Conservation (phyloP, 2,888 invertebrate species). For the Salpingus planirostris region DNA sequence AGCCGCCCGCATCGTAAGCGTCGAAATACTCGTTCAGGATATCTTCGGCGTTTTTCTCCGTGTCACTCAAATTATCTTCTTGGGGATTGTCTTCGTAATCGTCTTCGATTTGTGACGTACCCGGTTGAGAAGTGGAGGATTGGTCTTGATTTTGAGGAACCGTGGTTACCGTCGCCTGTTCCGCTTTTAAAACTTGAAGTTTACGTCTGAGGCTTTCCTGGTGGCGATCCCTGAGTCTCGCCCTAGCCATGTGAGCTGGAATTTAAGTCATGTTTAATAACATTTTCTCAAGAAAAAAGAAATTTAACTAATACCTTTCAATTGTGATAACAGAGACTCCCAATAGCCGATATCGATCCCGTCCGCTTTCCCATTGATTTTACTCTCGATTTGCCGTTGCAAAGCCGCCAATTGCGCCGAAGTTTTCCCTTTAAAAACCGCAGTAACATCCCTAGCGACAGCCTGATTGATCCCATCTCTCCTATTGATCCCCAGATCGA, state of each 20-base stretch:
- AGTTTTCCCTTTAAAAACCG: conserved; percentile 88
- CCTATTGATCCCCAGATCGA: conserved; percentile 47
- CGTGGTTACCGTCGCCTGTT: conserved; percentile 52
- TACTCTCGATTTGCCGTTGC: conserved; percentile 75
- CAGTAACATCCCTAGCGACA: conserved; percentile 81
- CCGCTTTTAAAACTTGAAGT: conserved; percentile 80
- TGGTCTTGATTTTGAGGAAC: conserved; percentile 25
- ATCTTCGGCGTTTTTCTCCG: conserved; percentile 36
- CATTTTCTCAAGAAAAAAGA: conserved; percentile 1
- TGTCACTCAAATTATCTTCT: conserved; percentile 34
- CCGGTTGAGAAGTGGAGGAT: conserved; percentile 15
- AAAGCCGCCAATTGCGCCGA: conserved; percentile 76
- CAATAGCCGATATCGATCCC: conserved; percentile 96
- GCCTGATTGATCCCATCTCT: conserved; percentile 73
- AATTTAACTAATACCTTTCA: conserved; percentile 54
- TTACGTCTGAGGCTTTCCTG: conserved; percentile 82
- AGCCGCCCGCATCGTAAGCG: conserved; percentile 72
- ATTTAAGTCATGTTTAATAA: conserved; percentile 8
- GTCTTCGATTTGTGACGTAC: conserved; percentile 8
- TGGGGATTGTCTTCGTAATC: conserved; percentile 6
- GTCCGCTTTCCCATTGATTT: conserved; percentile 74
- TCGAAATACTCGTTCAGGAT: conserved; percentile 50
- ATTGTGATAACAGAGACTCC: conserved; percentile 91
- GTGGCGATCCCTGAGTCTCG: conserved; percentile 85
- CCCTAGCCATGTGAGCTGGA: conserved; percentile 85